phyloP scores from a whole-genome alignment of 2,113 vertebrate genomes.

The Heloderma charlesbogerti region DNA sequence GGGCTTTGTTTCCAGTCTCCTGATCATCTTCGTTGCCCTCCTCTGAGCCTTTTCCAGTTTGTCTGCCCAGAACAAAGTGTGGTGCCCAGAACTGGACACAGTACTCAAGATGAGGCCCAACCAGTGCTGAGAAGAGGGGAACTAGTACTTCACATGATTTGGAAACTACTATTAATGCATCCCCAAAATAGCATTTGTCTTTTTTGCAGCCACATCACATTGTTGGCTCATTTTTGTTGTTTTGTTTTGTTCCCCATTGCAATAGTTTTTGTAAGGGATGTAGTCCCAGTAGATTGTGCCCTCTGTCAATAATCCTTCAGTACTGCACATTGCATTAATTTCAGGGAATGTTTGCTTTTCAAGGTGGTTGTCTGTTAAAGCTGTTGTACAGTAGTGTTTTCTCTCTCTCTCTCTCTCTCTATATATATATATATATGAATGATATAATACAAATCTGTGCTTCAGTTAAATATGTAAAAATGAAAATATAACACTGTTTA shows the following conservation, averaged over 20 bases:
- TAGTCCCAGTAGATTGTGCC: slow-evolving; percentile 1
- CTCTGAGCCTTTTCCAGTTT: too few relatives aligned
- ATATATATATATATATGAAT: slow-evolving; percentile 34
- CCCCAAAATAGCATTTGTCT: too few relatives aligned
- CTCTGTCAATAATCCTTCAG: slow-evolving; percentile 1
- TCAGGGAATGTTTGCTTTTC: slow-evolving; percentile 15
- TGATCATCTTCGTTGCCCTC: too few relatives aligned
- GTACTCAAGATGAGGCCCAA: too few relatives aligned
- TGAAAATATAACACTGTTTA: slow-evolving; percentile 18
- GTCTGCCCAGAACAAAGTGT: too few relatives aligned
- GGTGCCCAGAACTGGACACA: too few relatives aligned
- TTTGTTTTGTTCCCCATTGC: neutral
- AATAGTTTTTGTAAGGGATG: neutral
- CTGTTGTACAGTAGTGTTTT: slow-evolving; percentile 45
- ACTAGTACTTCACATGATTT: too few relatives aligned
- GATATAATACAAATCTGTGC: slow-evolving; percentile 15
- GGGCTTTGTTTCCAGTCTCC: too few relatives aligned
- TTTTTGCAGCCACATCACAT: too few relatives aligned
- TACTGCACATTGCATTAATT: neutral
- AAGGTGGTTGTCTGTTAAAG: slow-evolving; percentile 20
- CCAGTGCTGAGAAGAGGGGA: too few relatives aligned
- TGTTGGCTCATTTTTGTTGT: neutral
- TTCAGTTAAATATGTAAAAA: neutral
- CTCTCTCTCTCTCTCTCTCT: too few relatives aligned
- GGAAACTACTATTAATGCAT: too few relatives aligned